phyloP scores from a whole-genome alignment of 2,113 vertebrate species.

The Ctenomys sociabilis region DNA sequence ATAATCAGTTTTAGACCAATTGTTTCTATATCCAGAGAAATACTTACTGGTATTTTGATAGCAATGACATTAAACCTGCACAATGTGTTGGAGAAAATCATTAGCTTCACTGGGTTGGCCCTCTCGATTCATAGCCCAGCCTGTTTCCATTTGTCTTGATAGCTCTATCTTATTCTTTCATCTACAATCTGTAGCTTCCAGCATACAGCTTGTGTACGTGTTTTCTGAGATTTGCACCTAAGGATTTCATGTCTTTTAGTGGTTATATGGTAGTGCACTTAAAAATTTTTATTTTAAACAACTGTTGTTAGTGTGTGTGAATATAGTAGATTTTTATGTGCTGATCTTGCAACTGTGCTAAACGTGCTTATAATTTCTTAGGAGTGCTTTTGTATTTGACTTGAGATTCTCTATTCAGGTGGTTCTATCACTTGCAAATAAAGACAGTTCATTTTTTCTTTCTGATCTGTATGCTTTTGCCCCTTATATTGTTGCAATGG shows the following conservation, averaged over 20 bases:
- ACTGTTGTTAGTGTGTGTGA: background rate
- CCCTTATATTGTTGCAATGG: background rate
- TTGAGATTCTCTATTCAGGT: background rate
- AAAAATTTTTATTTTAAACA: background rate
- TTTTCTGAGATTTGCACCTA: background rate
- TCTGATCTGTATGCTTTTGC: background rate
- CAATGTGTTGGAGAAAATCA: background rate
- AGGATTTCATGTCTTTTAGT: background rate
- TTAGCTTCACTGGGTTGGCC: background rate
- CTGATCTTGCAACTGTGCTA: background rate
- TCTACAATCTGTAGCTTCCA: background rate
- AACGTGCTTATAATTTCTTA: background rate
- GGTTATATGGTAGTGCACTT: background rate
- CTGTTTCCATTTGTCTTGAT: background rate
- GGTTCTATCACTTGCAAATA: background rate
- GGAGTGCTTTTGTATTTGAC: background rate
- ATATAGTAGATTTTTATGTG: background rate
- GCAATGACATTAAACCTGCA: background rate
- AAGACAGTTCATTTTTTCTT: background rate
- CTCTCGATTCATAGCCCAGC: background rate
- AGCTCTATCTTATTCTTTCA: background rate
- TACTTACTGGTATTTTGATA: background rate
- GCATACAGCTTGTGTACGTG: accelerated
- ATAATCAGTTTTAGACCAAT: conserved; percentile 10
- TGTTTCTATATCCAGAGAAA: background rate